These are phyloP conservation scores for Aromia moschata DNA, from an alignment of 2,888 invertebrate genomes.

Conservation along the genomic window DNA sequence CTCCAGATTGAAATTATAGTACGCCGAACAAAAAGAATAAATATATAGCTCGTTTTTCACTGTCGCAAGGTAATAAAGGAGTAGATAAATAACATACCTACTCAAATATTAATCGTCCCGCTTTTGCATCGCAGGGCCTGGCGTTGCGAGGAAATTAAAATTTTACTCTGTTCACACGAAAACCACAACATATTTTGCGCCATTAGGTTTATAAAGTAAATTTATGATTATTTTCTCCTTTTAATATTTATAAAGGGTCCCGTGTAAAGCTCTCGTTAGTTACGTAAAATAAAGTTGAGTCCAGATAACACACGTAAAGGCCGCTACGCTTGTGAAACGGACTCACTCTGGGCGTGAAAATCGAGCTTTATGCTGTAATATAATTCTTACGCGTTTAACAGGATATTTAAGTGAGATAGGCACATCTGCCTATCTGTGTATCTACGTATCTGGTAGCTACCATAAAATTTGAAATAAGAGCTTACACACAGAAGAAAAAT, in stretches of 20 bases:
- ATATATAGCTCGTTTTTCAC: slow-evolving; percentile 2
- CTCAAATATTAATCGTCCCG: slow-evolving; percentile 1
- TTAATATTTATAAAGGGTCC: slow-evolving; percentile 1
- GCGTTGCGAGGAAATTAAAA: slow-evolving; percentile 6
- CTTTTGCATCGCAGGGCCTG: not conserved
- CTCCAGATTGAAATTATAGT: not conserved
- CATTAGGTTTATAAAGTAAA: slow-evolving; percentile 4
- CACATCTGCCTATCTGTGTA: no score
- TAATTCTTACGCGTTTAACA: not conserved
- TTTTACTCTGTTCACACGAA: slow-evolving; percentile 2
- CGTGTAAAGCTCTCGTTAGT: slow-evolving; percentile 38
- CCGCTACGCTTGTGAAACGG: no score
- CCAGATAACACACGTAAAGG: not conserved
- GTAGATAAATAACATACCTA: slow-evolving; percentile 4
- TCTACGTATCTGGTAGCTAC: no score
- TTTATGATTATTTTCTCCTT: slow-evolving; percentile 10
- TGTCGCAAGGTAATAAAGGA: not conserved
- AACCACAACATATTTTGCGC: slow-evolving; percentile 3
- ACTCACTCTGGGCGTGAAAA: not conserved
- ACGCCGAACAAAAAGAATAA: not conserved
- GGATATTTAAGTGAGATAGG: no score
- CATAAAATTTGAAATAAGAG: no score
- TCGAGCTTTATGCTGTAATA: not conserved
- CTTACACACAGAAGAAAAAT: no score
- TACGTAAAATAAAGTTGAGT: slow-evolving; percentile 13